phyloP scores from a whole-genome alignment of 2,113 vertebrate genomes.

The Nyctereutes procyonoides region DNA sequence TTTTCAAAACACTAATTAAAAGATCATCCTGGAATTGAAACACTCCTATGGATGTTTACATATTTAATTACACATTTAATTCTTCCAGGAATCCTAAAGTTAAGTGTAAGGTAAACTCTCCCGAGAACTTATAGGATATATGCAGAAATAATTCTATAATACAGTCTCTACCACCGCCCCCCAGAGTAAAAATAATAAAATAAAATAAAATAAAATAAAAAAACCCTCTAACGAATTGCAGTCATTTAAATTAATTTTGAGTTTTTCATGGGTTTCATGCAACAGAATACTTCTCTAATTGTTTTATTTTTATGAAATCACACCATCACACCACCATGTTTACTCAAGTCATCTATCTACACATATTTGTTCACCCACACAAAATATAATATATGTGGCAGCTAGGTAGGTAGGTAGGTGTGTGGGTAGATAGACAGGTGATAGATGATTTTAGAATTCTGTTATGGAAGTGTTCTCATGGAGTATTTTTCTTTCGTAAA shows the following conservation, averaged over 20 bases:
- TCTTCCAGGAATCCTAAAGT: background rate
- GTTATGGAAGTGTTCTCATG: background rate
- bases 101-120: background rate
- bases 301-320: background rate
- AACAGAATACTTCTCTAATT: background rate
- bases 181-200: background rate
- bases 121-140: background rate
- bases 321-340: background rate
- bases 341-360: background rate
- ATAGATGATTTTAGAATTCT: background rate
- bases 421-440: background rate
- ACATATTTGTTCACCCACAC: rapidly evolving
- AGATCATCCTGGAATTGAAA: background rate
- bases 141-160: background rate
- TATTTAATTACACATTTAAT: background rate
- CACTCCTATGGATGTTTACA: background rate
- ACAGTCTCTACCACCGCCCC: rapidly evolving
- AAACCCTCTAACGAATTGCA: background rate
- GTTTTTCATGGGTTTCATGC: background rate
- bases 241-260: background rate
- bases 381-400: background rate
- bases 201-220: background rate
- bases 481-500: background rate
- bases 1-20: background rate
- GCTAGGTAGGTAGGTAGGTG: background rate